Base-by-base conservation (phyloP, 2,113 vertebrate genomes). In the Sterna hirundo region DNA sequence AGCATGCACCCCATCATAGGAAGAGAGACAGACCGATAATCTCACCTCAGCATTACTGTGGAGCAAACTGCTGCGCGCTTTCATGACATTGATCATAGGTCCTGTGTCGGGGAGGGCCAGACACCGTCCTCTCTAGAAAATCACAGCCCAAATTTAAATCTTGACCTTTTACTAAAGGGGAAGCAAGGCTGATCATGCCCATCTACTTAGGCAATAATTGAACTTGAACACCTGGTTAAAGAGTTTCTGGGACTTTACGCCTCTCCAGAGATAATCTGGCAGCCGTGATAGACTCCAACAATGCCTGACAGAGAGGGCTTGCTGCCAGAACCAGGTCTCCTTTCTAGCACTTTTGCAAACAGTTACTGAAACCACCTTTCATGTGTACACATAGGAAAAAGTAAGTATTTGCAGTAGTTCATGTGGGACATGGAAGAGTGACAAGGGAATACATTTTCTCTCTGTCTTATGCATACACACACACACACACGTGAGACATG, bases 1-100 rank as follows among this genome's bases (percentile, higher is more conserved):
- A 27, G 30, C 10, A 10, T 52, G 36, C 34, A 52, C 15, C 18
- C 44, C 36, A 15, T 27, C 44, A 26, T 4, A 57, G 52, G 38
- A 75, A 55, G 20, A 76, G 44, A 47, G 75, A 57, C 27, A 88
- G 71, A 83, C 44, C 36, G 55, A 61, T 61, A 65, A 36, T 25
- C 77, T 62, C 57, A 70, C 17, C 13, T 61, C 22, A 55, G 14
- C 34, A 16, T 52, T 36, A 83, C 14, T 14, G 8, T 36, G 51
- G 16, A 94, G 32, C n/a, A 86, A 76, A 60, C 47, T 23, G 40
- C 70, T 20, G 9, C 32, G 38, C 4, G 1, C 19, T 54, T n/a
- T 32, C 68, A 19, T 11, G 23, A 30, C 32, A 29, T 16, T 46
- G 74, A 84, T 42, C 0, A 0, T 8, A 62, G 82, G 14, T 38